A percentile compares a stretch with the other conserved stretches of the same genome.
Evolutionary conservation across 1,140 invertebrate genomes (phyloP).

Genomic region (Dreissena rostriformis): DNA sequence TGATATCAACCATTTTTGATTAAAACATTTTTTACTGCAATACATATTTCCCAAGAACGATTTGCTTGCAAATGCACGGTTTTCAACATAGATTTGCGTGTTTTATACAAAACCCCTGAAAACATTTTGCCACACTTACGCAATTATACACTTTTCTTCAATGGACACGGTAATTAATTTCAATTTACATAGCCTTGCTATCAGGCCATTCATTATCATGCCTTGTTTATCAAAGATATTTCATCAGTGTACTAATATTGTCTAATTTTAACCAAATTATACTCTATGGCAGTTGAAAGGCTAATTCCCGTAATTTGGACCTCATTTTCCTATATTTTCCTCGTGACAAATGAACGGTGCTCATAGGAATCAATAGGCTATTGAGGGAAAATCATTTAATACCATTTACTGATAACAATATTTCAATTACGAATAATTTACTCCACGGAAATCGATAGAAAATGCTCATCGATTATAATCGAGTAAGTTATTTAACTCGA

Average conservation of each 20-base stretch:
- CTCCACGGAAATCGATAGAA: constrained; percentile 1
- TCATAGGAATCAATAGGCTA: neutral
- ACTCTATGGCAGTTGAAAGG: constrained; percentile 44
- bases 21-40: too few species aligned
- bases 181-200: constrained; percentile 51
- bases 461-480: neutral
- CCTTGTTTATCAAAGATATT: constrained; percentile 43
- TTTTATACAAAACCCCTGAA: too few species aligned
- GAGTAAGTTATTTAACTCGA: neutral
- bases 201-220: constrained; percentile 10
- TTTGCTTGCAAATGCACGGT: too few species aligned
- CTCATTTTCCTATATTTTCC: constrained; percentile 14
- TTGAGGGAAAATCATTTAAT: constrained; percentile 31
- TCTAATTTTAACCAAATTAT: constrained; percentile 49
- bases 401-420: constrained; percentile 38
- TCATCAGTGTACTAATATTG: constrained; percentile 38
- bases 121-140: constrained; percentile 35
- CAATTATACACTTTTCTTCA: constrained; percentile 40
- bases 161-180: constrained; percentile 53
- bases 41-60: too few species aligned
- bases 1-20: too few species aligned
- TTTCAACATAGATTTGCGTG: too few species aligned
- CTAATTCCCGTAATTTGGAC: constrained; percentile 39
- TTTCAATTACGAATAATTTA: neutral
- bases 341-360: constrained; percentile 1